Evolutionary conservation across 2,888 invertebrate species (phyloP).

Genomic region (Ophioninae sp.): DNA sequence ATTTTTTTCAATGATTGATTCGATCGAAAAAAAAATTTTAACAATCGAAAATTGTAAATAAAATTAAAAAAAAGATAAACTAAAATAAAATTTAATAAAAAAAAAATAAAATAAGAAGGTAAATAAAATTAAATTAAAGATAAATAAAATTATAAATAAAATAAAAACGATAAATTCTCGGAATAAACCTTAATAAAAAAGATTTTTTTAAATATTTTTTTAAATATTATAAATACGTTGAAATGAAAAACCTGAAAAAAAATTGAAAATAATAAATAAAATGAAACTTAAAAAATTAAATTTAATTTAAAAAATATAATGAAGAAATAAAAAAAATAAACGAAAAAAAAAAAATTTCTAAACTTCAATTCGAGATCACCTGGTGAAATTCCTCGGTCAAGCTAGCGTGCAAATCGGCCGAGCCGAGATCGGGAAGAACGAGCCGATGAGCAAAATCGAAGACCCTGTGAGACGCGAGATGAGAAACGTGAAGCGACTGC

Average conservation of each 20-base stretch:
- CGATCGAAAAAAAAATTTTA: too few species aligned
- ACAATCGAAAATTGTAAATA: too few species aligned
- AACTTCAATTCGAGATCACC: conserved; percentile 49
- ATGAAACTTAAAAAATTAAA: too few species aligned
- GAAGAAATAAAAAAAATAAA: neutral
- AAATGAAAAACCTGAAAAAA: too few species aligned
- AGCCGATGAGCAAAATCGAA: conserved; percentile 65
- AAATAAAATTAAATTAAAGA: too few species aligned
- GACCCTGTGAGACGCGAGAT: conserved; percentile 65
- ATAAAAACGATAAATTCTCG: too few species aligned
- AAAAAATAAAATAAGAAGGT: too few species aligned
- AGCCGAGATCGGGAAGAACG: conserved; percentile 40
- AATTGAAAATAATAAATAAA: too few species aligned
- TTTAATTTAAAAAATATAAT: too few species aligned
- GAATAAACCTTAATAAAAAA: too few species aligned
- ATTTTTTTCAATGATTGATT: neutral
- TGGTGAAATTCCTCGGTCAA: conserved; percentile 55
- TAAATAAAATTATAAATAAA: neutral
- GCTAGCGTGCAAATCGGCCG: conserved; percentile 42
- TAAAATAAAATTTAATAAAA: neutral
- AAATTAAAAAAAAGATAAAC: neutral
- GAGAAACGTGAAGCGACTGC: conserved; percentile 66
- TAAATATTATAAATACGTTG: too few species aligned
- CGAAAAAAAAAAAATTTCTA: neutral
- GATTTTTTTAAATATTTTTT: too few species aligned